Base-by-base conservation (phyloP, 2,113 vertebrate species). In the Scartelaos histophorus region DNA sequence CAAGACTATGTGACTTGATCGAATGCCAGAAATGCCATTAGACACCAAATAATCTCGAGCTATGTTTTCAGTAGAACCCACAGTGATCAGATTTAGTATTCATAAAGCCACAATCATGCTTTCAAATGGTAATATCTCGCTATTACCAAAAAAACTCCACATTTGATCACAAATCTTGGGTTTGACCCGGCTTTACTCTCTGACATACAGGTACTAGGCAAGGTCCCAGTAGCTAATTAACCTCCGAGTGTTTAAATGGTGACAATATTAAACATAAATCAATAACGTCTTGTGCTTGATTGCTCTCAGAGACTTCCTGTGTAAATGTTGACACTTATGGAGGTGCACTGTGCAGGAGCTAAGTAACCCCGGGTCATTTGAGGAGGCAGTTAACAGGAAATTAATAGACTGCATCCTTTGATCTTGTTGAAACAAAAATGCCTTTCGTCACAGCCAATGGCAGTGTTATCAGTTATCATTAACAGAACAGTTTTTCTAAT, bases 191-290 rank as follows among this genome's bases (percentile, higher is more conserved):
- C 47, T 64, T 83, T 82, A 78, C 38, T 72, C 81, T 68, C 29
- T 82, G 76, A 88, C 80, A 76, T 64, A 43, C 58, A 74, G 74
- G 79, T 76, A 85, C 45, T 76, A 61, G 13, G 16, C 29, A 78
- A 72, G 53, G 71, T 69, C 87, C 84, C 73, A 81, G 79, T 82
- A 76, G 73, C 71, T 90, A 89, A 92, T 92, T 91, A 92, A 91
- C 84, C 88, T 69, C 6, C 6, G 2, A 17, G 49, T 84, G 77
- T 67, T 74, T 74, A 67, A 53, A n/a, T 67, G 82, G 66, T 83
- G 75, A 77, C 78, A 84, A 79, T 73, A 86, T 85, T 86, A 85
- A 85, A 82, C 81, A 82, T 77, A 67, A 91, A 89, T 90, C 91
- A 92, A 89, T 92, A 78, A 79, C 67, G 69, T 84, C 35, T 70